Conservation (phyloP, 2,113 vertebrate genomes). For the Microcebus murinus region DNA sequence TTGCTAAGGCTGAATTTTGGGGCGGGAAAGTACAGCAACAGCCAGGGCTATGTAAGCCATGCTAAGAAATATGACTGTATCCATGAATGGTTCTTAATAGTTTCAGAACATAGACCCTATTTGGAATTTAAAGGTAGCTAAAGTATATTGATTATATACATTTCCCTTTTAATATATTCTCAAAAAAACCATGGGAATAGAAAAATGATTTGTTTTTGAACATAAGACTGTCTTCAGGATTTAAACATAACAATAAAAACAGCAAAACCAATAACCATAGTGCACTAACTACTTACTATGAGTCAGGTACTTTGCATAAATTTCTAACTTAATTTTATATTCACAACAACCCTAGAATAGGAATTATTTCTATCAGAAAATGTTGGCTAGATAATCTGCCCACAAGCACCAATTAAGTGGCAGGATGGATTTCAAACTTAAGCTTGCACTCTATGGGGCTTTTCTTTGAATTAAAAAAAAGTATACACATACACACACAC, state of each 20-base stretch:
- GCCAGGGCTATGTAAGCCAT: neutral
- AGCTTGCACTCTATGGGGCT: neutral
- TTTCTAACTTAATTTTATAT: slow-evolving; percentile 9
- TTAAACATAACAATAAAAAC: neutral
- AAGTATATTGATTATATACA: neutral
- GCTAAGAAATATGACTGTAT: neutral
- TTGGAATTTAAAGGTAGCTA: neutral
- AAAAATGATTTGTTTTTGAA: neutral
- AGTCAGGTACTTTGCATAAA: neutral
- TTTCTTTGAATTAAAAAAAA: neutral
- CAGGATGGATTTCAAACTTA: neutral
- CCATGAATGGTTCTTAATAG: neutral
- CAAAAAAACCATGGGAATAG: neutral
- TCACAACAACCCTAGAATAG: neutral
- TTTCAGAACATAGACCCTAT: neutral
- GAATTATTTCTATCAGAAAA: slow-evolving; percentile 11
- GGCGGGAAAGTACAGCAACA: neutral
- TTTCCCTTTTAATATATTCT: neutral
- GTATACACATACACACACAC: neutral
- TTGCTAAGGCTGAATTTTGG: neutral
- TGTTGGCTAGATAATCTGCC: neutral
- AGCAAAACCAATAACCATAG: neutral
- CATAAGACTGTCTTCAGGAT: neutral
- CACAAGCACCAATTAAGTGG: neutral
- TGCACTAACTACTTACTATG: neutral